Conservation (phyloP, 2,113 vertebrate genomes). For the Gymnobelideus leadbeateri region DNA sequence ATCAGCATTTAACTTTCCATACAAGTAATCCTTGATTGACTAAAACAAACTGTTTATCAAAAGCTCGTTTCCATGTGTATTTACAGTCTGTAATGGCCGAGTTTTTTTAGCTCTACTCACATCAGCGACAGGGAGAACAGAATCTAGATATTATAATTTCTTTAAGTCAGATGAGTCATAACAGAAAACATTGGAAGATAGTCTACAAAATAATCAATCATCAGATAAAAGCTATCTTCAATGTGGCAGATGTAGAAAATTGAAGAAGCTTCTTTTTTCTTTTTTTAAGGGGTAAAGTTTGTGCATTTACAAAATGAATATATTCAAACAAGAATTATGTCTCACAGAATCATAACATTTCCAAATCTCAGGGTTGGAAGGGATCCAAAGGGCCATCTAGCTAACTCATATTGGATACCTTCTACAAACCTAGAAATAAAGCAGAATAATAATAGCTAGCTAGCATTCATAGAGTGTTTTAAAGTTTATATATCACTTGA, state of each 20-base stretch:
- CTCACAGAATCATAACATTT: neutral
- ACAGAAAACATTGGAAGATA: slow-evolving; percentile 75
- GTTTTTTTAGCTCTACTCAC: slow-evolving; percentile 68
- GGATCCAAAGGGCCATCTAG: neutral
- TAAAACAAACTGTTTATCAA: slow-evolving; percentile 66
- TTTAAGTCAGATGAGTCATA: slow-evolving; percentile 78
- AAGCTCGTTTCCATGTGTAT: slow-evolving; percentile 45
- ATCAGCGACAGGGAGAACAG: slow-evolving; percentile 62
- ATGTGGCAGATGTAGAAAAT: slow-evolving; percentile 74
- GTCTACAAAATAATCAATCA: slow-evolving; percentile 79
- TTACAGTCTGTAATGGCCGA: slow-evolving; percentile 58
- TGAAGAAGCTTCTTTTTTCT: slow-evolving; percentile 4
- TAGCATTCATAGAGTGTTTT: neutral
- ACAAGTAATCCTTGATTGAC: slow-evolving; percentile 37
- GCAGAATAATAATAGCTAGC: neutral
- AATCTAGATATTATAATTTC: slow-evolving; percentile 67
- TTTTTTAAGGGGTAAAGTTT: slow-evolving; percentile 45
- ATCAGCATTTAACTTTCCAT: neutral
- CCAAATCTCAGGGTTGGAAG: neutral
- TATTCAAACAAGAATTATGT: neutral
- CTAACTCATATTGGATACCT: neutral
- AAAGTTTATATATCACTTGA: neutral
- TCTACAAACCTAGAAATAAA: neutral
- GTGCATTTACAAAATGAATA: slow-evolving; percentile 27
- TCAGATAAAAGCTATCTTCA: slow-evolving; percentile 73